Evolutionary conservation across 64 coral and sea anemone species (phyloP).

Genomic region (Hydrozoanthus tunicans): DNA sequence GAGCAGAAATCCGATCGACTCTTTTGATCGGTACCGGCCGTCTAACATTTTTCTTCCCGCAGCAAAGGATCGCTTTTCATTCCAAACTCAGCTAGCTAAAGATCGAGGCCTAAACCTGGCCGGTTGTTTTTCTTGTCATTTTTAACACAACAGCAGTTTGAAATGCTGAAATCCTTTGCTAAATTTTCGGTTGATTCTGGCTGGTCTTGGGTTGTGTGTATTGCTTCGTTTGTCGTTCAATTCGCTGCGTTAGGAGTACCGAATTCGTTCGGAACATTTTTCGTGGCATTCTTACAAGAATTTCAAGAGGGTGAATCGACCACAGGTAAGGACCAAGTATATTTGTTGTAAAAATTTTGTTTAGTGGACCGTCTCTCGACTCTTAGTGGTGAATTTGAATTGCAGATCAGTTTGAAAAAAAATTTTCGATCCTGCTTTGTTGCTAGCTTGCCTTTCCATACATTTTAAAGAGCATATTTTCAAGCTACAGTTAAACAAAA

Average conservation of each 20-base stretch:
- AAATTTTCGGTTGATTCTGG: slow-evolving; percentile 56
- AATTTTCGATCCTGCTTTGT: not conserved
- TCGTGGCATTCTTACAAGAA: slow-evolving; percentile 54
- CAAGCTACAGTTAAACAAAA: no score
- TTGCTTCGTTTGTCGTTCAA: slow-evolving; percentile 44
- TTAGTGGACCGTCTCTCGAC: no score
- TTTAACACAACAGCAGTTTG: not conserved
- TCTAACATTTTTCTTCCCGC: not conserved
- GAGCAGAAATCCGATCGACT: not conserved
- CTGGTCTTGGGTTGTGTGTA: slow-evolving; percentile 54
- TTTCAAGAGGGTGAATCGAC: slow-evolving; percentile 48
- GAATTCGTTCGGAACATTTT: slow-evolving; percentile 60
- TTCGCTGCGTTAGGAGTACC: slow-evolving; percentile 32
- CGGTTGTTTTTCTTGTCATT: not conserved
- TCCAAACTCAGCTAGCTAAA: not conserved
- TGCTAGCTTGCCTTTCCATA: not conserved
- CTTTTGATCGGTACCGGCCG: not conserved
- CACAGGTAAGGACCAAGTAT: not conserved
- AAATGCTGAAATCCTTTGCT: slow-evolving; percentile 34
- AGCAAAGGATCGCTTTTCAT: not conserved
- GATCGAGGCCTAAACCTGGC: not conserved
- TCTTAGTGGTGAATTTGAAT: slow-evolving; percentile 18
- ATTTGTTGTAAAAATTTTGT: not conserved
- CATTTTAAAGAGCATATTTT: no score
- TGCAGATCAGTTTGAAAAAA: not conserved